phyloP scores from a whole-genome alignment of 2,888 invertebrate species.

The Allygus modestus region DNA sequence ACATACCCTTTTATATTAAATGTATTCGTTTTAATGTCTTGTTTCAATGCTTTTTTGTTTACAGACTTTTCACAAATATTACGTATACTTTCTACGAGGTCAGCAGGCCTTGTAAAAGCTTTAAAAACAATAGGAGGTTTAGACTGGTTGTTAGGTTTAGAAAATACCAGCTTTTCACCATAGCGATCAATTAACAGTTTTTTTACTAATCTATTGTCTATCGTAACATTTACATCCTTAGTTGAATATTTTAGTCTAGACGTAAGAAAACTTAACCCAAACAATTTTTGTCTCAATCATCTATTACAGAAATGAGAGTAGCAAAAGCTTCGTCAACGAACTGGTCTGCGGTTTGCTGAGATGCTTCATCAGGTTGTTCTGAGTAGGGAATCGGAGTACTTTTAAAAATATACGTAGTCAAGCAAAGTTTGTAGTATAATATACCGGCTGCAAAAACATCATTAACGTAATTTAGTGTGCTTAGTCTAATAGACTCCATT shows the following conservation, averaged over 20 bases:
- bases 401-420: not conserved
- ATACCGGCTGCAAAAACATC: constrained; percentile 19
- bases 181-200: not conserved
- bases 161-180: not conserved
- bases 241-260: not conserved
- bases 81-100: constrained; percentile 12
- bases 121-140: constrained; percentile 22
- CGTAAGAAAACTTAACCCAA: not conserved
- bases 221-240: not conserved
- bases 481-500: constrained; percentile 29
- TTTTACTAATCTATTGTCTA: constrained; percentile 2
- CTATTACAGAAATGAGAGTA: not conserved
- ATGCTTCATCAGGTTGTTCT: not conserved
- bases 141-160: not conserved
- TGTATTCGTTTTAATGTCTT: not conserved
- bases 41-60: not conserved
- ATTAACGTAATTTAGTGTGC: not conserved
- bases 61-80: not conserved
- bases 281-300: not conserved
- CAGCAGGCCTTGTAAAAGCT: not conserved
- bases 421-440: constrained; percentile 42
- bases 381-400: not conserved
- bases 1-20: constrained; percentile 21
- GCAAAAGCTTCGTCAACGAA: not conserved
- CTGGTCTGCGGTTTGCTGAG: not conserved